Base-by-base conservation (phyloP, 2,113 vertebrate species). In the rabbit (Oryctolagus cuniculus) region DNA sequence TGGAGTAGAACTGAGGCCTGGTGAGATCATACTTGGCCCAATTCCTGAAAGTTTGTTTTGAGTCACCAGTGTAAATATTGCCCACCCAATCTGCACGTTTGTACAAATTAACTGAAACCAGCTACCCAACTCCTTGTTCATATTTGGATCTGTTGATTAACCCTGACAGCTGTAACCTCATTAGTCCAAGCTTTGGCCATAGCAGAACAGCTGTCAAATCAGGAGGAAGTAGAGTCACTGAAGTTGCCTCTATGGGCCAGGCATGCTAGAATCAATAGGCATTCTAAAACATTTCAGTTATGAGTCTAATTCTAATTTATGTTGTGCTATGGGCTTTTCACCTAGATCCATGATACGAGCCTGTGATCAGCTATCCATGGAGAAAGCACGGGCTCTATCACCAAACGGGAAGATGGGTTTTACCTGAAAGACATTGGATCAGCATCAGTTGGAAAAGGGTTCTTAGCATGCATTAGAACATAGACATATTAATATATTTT, bases 1-100 rank as follows among this genome's bases (percentile, higher is more conserved):
- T 93, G 95, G 96, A 97, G 97, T 81, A 95, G 90, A 21, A 12
- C 96, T 86, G 89, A 95, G 97, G 96, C 97, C 90, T 66, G 96
- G 74, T 98, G 98, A 98, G 97, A 97, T 98, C 98, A 98, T 96
- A 87, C 87, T 97, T 98, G 98, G 98, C 98, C 72, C 96, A 70
- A 82, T 81, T 97, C 98, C 98, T 97, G 96, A 97, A 98, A 98
- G 98, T 97, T 98, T 97, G 98, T 98, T 98, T 97, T 95, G 95
- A 98, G 97, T 98, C 97, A 97, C 98, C 97, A 97, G 97, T 96
- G 95, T 98, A 98, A 98, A 97, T 96, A 97, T 90, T 97, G 97
- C 96, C 97, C 97, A 98, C 96, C 97, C 97, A 98, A 89, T 93
- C 96, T 96, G 74, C 92, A 95, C 53, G 95, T 97, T 98, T 97